A percentile compares a stretch with the other conserved stretches of the same genome.
phyloP scores from a whole-genome alignment of 2,797 vertebrate genomes.

The Bucorvus abyssinicus region DNA sequence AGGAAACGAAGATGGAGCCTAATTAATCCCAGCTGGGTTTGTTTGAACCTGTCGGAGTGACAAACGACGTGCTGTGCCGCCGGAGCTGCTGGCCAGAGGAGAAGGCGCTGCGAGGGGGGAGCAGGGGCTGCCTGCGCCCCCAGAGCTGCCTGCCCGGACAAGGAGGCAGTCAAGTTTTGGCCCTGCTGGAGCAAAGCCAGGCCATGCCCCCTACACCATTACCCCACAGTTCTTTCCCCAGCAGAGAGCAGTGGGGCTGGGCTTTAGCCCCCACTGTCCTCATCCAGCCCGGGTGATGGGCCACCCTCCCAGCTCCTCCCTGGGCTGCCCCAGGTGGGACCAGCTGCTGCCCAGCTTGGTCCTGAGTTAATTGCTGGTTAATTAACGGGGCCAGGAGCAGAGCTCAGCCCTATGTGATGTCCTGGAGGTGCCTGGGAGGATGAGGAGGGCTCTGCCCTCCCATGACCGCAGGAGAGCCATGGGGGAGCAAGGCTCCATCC shows the following conservation, averaged over 20 bases:
- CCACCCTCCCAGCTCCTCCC: neutral
- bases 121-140: neutral
- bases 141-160: neutral
- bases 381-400: neutral
- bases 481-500: neutral
- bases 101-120: neutral
- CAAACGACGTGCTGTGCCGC: conserved; percentile 27
- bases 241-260: neutral
- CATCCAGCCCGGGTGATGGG: too few relatives aligned
- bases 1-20: conserved; percentile 43
- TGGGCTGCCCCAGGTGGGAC: neutral
- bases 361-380: neutral
- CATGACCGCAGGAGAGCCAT: fast-evolving
- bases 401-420: neutral
- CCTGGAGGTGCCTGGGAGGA: fast-evolving
- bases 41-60: conserved; percentile 59
- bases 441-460: neutral
- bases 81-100: neutral
- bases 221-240: fast-evolving
- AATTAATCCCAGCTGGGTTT: conserved; percentile 60
- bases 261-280: neutral
- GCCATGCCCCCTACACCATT: fast-evolving
- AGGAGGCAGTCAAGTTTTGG: neutral
- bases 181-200: neutral
- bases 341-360: conserved; percentile 21